Conservation (phyloP, 2,888 invertebrate species). For the Elysia crispata region DNA sequence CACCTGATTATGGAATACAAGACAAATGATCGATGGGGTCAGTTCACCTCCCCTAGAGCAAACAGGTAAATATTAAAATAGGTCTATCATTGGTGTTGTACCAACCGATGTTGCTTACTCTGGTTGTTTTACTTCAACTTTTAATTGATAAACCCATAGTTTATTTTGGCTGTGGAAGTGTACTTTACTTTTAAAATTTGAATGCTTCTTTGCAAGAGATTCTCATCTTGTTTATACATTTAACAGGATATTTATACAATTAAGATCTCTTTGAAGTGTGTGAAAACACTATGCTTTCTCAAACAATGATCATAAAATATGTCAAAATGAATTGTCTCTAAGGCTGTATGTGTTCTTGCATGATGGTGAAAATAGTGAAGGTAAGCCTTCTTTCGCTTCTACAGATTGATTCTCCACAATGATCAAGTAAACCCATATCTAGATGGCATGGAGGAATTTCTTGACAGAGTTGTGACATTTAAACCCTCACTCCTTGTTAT, state of each 20-base stretch:
- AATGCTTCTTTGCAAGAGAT: too few relatives aligned
- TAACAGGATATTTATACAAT: too few relatives aligned
- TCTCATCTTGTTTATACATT: too few relatives aligned
- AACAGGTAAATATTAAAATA: conserved; percentile 86
- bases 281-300: too few relatives aligned
- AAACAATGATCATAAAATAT: background rate
- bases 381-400: conserved; percentile 32
- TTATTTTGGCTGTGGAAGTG: too few relatives aligned
- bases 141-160: too few relatives aligned
- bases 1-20: conserved; percentile 90
- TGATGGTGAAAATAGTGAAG: background rate
- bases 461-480: conserved; percentile 81
- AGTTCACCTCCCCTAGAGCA: conserved; percentile 85
- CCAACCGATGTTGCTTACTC: too few relatives aligned
- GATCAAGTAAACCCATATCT: conserved; percentile 88
- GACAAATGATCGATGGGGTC: conserved; percentile 87
- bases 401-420: conserved; percentile 87
- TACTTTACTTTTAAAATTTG: too few relatives aligned
- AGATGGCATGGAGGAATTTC: conserved; percentile 85
- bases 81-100: too few relatives aligned
- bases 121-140: too few relatives aligned
- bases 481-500: conserved; percentile 87
- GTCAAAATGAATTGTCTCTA: background rate
- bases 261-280: too few relatives aligned
- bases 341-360: background rate